phyloP scores from a whole-genome alignment of 1,140 invertebrate species.

The Gerris buenoi region DNA sequence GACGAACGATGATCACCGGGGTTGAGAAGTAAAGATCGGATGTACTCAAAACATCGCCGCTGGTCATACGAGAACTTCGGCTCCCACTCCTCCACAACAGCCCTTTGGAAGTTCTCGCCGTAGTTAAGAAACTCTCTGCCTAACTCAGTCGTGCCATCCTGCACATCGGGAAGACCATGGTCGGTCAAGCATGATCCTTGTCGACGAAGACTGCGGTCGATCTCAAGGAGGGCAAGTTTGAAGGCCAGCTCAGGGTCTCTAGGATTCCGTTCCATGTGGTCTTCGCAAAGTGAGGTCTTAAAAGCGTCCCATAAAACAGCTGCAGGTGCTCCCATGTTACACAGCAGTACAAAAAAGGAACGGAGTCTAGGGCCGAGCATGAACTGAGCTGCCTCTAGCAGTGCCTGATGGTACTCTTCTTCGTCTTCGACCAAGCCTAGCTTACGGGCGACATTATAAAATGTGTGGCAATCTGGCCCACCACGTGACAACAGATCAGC shows the following conservation, averaged over 20 bases:
- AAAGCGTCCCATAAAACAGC: background rate
- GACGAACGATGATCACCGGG: background rate
- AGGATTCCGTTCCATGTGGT: background rate
- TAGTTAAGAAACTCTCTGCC: background rate
- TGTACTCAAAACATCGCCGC: background rate
- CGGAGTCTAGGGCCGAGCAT: background rate
- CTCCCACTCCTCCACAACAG: background rate
- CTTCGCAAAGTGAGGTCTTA: background rate
- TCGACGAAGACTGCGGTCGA: background rate
- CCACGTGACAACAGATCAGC: background rate
- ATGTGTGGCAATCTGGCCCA: background rate
- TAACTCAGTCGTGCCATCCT: background rate
- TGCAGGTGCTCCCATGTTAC: background rate
- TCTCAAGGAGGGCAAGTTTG: background rate
- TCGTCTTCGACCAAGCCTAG: background rate
- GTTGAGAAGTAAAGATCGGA: background rate
- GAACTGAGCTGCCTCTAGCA: background rate
- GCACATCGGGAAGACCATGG: background rate
- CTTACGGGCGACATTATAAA: background rate
- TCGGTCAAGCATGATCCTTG: background rate
- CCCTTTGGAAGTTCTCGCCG: background rate
- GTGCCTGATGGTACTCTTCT: background rate
- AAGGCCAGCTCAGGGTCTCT: background rate
- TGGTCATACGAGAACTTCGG: background rate
- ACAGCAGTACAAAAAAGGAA: background rate